Conservation (phyloP, 2,113 vertebrate genomes). For the Neolamprologus sp. region DNA sequence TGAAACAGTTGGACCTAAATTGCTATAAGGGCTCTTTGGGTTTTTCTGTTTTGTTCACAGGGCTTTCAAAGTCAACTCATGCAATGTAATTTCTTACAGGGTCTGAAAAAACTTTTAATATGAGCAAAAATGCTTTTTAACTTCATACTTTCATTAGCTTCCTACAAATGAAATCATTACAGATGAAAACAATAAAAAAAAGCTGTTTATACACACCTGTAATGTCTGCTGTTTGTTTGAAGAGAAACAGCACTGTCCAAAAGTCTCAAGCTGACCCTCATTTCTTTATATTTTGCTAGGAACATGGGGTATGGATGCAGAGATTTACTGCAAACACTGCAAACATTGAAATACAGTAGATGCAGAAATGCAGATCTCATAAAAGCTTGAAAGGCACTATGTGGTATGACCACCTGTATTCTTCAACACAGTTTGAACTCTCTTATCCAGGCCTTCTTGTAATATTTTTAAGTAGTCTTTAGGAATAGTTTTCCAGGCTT, state of each 20-base stretch:
- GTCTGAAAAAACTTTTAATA: not conserved
- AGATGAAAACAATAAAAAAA: not conserved
- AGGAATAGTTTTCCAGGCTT: not conserved
- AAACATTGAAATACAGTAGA: not conserved
- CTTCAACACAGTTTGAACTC: not conserved
- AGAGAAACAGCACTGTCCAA: not conserved
- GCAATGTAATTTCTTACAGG: not conserved
- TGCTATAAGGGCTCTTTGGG: not conserved
- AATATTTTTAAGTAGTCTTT: not conserved
- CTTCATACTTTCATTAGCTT: fast-evolving
- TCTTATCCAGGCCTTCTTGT: not conserved
- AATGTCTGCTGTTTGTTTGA: fast-evolving
- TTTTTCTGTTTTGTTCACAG: not conserved
- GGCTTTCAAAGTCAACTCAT: not conserved
- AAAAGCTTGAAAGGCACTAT: not conserved
- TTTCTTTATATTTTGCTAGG: not conserved
- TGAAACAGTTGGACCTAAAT: not conserved
- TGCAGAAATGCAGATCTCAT: not conserved
- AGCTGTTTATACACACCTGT: not conserved
- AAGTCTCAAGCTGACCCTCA: not conserved
- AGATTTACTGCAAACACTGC: not conserved
- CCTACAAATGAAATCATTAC: not conserved
- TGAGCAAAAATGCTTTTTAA: fast-evolving
- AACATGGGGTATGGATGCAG: not conserved
- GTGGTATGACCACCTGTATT: not conserved